These are phyloP conservation scores for Prionace glauca DNA, from an alignment of 2,797 vertebrate species.

Conservation along the genomic window DNA sequence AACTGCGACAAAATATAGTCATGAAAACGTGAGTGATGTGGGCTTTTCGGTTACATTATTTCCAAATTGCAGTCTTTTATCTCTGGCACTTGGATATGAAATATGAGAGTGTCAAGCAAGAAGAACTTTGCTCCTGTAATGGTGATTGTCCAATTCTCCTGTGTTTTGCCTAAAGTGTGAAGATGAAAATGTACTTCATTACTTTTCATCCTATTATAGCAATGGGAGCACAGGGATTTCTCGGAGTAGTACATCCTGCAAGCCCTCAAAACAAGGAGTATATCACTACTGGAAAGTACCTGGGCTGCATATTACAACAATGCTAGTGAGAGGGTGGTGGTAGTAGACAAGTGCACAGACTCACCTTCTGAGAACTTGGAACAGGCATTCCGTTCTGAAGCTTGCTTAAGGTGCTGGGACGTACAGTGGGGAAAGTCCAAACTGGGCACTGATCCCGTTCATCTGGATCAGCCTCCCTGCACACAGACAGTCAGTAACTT, in stretches of 20 bases:
- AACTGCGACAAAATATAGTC: neutral
- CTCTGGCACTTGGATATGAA: no score
- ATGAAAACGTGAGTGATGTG: neutral
- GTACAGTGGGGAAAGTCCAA: slow-evolving; percentile 92
- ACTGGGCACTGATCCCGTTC: slow-evolving; percentile 76
- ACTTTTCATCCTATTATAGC: neutral
- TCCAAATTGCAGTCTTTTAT: neutral
- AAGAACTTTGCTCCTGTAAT: neutral
- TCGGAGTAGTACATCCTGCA: no score
- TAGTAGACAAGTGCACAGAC: neutral
- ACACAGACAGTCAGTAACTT: slow-evolving; percentile 27
- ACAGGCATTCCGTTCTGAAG: slow-evolving; percentile 76
- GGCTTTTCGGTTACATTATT: neutral
- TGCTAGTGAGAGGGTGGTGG: neutral
- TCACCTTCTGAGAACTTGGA: slow-evolving; percentile 70
- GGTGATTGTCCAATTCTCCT: neutral
- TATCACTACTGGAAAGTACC: neutral
- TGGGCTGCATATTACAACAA: neutral
- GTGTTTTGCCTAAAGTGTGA: neutral
- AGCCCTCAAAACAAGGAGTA: neutral
- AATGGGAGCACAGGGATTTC: no score
- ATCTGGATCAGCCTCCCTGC: slow-evolving; percentile 79
- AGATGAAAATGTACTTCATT: neutral
- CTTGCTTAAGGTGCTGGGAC: slow-evolving; percentile 77
- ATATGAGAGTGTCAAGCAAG: neutral